Base-by-base conservation (phyloP, 2,888 invertebrate genomes). In the Cetonia aurata region DNA sequence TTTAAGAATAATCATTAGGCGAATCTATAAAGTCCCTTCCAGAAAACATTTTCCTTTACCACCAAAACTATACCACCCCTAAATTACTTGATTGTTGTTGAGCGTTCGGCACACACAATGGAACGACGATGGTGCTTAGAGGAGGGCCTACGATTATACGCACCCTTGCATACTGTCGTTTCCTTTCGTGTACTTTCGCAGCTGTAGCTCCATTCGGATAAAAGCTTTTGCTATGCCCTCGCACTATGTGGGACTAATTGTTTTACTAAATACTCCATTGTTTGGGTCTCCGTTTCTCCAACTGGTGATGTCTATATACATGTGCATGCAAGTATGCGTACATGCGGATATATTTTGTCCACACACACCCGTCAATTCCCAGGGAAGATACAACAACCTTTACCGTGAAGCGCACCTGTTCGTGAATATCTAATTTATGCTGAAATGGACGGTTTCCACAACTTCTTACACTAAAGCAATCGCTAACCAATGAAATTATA, bases 261-360 rank as follows among this genome's bases (percentile, higher is more conserved):
- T 68, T 68, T 60, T 50, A 44, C 60, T 59, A 69, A 69, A 69
- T 69, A 50, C 69, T 33, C 50, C 42, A 69, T 69, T 69, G 69
- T 69, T 69, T 31, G 33, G 50, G n/a, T 9, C 12, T 15, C 53
- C 50, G 50, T 50, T 62, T 62, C 33, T 13, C 42, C 31, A 46
- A 33, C 8, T 62, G 33, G 31, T 62, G 46, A 17, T 48, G 60
- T 50, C 62, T 62, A 25, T 25, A 25, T 4, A 48, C 62, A 62
- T 37, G 48, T 62, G 62, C 48, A 46, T 62, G 46, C 33, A 62
- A 48, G 31, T 8, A 19, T 57, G 57, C 42, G 41, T 57, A 42
- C 12, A 42, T 42, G 57, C 41, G 41, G 12, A 41, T 42, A 33
- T 42, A 44, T 57, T 42, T 19, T 9, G 37, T 48, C 13, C 48